phyloP scores from a whole-genome alignment of 2,113 vertebrate genomes.

The Solenodon paradoxus region DNA sequence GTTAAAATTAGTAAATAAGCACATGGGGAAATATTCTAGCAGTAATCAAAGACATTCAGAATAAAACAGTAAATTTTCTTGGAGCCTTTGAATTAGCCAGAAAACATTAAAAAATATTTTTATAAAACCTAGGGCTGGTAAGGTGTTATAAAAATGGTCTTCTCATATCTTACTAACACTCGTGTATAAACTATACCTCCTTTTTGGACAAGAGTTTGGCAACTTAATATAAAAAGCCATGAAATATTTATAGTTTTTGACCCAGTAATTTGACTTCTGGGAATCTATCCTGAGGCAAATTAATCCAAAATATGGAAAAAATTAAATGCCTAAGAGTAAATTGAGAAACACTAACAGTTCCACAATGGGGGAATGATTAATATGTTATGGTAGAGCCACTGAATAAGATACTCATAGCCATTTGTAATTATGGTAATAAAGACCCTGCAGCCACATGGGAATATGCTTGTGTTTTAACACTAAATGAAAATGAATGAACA shows the following conservation, averaged over 20 bases:
- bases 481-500: conserved; percentile 1
- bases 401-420: not conserved
- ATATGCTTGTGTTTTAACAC: not conserved
- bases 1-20: conserved; percentile 34
- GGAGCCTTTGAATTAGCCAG: conserved; percentile 13
- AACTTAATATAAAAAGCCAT: conserved; percentile 47
- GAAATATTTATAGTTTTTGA: conserved; percentile 64
- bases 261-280: conserved; percentile 59
- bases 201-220: conserved; percentile 51
- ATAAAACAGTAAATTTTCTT: not conserved
- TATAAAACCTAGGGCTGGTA: not conserved
- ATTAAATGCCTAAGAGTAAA: conserved; percentile 57
- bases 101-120: conserved; percentile 44
- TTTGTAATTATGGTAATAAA: not conserved
- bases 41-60: conserved; percentile 47
- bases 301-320: conserved; percentile 67
- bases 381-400: not conserved
- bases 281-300: conserved; percentile 59
- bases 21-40: conserved; percentile 28
- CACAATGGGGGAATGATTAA: conserved; percentile 17
- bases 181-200: conserved; percentile 48
- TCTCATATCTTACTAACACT: conserved; percentile 37
- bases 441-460: not conserved
- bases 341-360: conserved; percentile 41
- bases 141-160: conserved; percentile 52